Evolutionary conservation across 2,113 vertebrate species (phyloP).

Genomic region (Pica pica): DNA sequence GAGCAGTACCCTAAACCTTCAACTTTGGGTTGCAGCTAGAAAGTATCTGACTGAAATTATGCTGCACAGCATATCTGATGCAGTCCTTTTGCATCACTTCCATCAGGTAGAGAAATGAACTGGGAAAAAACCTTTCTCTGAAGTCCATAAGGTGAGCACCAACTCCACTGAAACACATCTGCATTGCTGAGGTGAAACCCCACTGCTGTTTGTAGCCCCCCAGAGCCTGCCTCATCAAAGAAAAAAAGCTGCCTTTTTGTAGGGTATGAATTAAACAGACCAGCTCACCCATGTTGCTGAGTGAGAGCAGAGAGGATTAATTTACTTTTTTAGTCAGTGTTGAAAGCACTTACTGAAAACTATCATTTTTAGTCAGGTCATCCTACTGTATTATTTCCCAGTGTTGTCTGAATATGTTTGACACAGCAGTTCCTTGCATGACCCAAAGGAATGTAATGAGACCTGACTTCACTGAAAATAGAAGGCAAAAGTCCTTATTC

Average conservation of each 20-base stretch:
- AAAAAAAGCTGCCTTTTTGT: not conserved
- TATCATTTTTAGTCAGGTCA: slow-evolving; percentile 38
- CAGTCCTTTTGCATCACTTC: not conserved
- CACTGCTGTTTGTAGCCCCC: not conserved
- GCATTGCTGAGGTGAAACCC: not conserved
- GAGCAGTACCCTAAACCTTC: not conserved
- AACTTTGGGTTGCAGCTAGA: not conserved
- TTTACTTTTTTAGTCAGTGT: slow-evolving; percentile 43
- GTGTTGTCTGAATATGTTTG: slow-evolving; percentile 6
- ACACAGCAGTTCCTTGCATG: slow-evolving; percentile 1
- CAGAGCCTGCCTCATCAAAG: not conserved
- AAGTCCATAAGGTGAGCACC: not conserved
- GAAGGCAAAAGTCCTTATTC: not conserved
- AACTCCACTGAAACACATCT: not conserved
- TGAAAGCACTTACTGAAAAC: slow-evolving; percentile 51
- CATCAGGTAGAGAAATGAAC: not conserved
- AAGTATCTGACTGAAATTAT: not conserved
- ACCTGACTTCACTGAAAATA: slow-evolving; percentile 30
- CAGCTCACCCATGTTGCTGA: slow-evolving; percentile 3
- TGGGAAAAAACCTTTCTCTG: fast-evolving
- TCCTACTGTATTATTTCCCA: slow-evolving; percentile 51
- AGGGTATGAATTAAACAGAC: not conserved
- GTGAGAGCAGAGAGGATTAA: slow-evolving; percentile 50
- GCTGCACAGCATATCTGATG: not conserved
- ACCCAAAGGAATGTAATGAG: not conserved